Conservation (phyloP, 1,140 invertebrate genomes). For the Microplitis demolitor region DNA sequence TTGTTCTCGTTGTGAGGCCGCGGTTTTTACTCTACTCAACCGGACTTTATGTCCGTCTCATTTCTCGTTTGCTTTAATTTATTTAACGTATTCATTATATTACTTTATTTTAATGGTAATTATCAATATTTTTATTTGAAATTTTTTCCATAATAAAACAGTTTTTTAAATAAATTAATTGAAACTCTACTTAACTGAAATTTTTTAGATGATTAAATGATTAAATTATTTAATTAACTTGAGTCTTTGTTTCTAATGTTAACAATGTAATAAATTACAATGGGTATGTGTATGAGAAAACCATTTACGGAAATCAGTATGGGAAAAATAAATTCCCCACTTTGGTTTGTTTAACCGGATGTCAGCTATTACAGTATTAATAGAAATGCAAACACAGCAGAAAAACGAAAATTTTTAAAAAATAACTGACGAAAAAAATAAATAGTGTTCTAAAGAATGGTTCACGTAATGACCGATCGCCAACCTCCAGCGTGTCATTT, state of each 20-base stretch:
- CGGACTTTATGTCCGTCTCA: not conserved
- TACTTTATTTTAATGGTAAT: slow-evolving; percentile 48
- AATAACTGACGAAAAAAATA: slow-evolving; percentile 3
- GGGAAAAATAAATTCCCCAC: not conserved
- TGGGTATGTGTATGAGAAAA: not conserved
- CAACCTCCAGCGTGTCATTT: slow-evolving; percentile 32
- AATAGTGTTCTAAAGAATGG: slow-evolving; percentile 4
- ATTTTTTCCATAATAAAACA: not conserved
- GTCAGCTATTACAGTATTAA: slow-evolving; percentile 40
- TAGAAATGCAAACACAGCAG: slow-evolving; percentile 40
- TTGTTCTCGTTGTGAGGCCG: slow-evolving; percentile 32
- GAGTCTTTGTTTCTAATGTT: too few relatives aligned
- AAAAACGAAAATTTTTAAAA: slow-evolving; percentile 2
- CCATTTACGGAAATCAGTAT: not conserved
- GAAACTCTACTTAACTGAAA: too few relatives aligned
- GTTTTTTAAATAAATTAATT: too few relatives aligned
- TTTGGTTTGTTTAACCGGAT: slow-evolving; percentile 20
- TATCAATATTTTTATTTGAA: not conserved
- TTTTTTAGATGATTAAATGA: too few relatives aligned
- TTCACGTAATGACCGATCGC: slow-evolving; percentile 29
- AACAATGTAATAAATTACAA: not conserved
- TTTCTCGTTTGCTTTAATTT: slow-evolving; percentile 55
- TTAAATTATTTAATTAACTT: too few relatives aligned
- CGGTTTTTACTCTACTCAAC: slow-evolving; percentile 8
- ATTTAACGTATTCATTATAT: slow-evolving; percentile 61